Evolutionary conservation across 2,113 vertebrate genomes (phyloP).

Genomic region (Leptosomus discolor): DNA sequence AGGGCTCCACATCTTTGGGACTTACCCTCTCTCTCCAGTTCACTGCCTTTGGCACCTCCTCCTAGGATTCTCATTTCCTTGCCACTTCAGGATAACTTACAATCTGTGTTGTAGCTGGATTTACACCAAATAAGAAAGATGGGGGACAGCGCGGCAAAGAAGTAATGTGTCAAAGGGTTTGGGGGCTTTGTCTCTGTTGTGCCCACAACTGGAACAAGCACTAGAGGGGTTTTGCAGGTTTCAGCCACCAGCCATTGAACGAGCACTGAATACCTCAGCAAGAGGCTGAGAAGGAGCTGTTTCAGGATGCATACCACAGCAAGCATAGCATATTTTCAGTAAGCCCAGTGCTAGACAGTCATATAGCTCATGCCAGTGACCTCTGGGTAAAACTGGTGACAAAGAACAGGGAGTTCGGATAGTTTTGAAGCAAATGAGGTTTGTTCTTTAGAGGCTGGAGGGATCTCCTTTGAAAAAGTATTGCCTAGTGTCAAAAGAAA

Average conservation of each 20-base stretch:
- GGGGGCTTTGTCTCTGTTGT: neutral
- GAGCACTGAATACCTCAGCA: neutral
- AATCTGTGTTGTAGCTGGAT: neutral
- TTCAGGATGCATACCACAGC: neutral
- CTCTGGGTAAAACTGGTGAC: neutral
- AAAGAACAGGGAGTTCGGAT: neutral
- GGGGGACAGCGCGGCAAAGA: accelerated
- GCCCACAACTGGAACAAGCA: neutral
- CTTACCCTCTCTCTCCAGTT: neutral
- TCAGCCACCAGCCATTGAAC: neutral
- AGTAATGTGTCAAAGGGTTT: neutral
- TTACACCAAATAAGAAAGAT: neutral
- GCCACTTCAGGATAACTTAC: neutral
- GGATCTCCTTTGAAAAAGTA: neutral
- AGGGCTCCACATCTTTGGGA: neutral
- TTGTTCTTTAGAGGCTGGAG: too few species aligned
- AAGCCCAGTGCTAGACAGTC: neutral
- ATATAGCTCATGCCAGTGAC: neutral
- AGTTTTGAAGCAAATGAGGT: neutral
- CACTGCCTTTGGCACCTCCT: neutral
- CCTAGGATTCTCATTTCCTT: neutral
- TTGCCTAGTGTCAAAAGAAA: neutral
- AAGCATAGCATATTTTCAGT: neutral
- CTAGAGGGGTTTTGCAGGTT: neutral
- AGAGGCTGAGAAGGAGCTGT: neutral